Percentiles rank a stretch among this genome's conserved stretches.
Evolutionary conservation across 92 coral and sea anemone species (phyloP).

Genomic region (Porites divaricata): DNA sequence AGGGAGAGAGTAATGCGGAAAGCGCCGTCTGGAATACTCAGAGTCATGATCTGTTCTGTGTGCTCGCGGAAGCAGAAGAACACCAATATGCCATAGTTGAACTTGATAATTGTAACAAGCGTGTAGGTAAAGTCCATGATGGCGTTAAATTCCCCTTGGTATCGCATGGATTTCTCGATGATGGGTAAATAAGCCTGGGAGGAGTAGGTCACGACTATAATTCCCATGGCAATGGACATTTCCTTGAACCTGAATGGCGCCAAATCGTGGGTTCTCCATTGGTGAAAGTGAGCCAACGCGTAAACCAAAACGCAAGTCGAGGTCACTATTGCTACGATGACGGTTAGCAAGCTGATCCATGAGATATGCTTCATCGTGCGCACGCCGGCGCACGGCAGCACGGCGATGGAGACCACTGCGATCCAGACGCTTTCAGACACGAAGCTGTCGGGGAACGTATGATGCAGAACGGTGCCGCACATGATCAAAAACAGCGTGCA

Average conservation of each 20-base stretch:
- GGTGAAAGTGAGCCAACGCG: constrained; percentile 68
- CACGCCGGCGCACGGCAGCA: constrained; percentile 83
- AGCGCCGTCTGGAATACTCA: constrained; percentile 81
- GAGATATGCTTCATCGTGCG: constrained; percentile 89
- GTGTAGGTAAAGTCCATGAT: constrained; percentile 94
- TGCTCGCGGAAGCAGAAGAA: constrained; percentile 87
- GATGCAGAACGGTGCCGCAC: constrained; percentile 94
- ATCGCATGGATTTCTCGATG: constrained; percentile 86
- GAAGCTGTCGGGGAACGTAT: constrained; percentile 89
- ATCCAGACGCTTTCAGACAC: constrained; percentile 92
- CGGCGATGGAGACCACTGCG: constrained; percentile 78
- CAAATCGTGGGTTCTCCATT: constrained; percentile 84
- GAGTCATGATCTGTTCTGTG: constrained; percentile 92
- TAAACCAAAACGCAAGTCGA: constrained; percentile 87
- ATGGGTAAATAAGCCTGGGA: constrained; percentile 89
- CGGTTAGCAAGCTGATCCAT: constrained; percentile 84
- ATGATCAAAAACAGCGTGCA: constrained; percentile 86
- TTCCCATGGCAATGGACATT: constrained; percentile 89
- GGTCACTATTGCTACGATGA: constrained; percentile 80
- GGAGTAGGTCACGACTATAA: constrained; percentile 79
- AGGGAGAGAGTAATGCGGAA: constrained; percentile 78
- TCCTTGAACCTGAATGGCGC: constrained; percentile 77
- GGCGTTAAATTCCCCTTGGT: constrained; percentile 90
- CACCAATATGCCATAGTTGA: constrained; percentile 88
- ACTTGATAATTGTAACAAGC: constrained; percentile 85